Conservation (phyloP, 1,140 invertebrate species). For the Drusus annulatus region DNA sequence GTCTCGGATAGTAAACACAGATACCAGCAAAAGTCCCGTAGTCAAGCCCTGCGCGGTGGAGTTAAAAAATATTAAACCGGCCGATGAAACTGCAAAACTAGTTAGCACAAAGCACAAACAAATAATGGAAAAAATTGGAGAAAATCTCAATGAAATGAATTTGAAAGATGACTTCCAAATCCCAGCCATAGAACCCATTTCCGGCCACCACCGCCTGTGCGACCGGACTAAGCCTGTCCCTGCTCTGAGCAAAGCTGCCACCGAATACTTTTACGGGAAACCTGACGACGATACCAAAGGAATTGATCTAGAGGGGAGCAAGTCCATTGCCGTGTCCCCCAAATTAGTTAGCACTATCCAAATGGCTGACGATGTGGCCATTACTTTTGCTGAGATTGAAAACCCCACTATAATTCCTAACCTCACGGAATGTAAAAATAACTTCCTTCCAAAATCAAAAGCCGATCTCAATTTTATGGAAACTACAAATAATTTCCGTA, state of each 20-base stretch:
- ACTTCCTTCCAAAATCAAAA: constrained; percentile 40
- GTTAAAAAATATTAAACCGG: constrained; percentile 29
- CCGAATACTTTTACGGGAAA: constrained; percentile 60
- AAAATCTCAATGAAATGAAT: constrained; percentile 63
- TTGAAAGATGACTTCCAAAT: constrained; percentile 61
- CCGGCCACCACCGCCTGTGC: constrained; percentile 75
- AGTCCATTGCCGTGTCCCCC: constrained; percentile 30
- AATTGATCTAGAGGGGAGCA: constrained; percentile 54
- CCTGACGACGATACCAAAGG: constrained; percentile 61
- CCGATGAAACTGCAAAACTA: constrained; percentile 49
- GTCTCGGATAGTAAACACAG: not conserved
- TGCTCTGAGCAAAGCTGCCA: constrained; percentile 65
- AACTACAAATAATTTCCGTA: constrained; percentile 52
- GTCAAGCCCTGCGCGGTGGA: not conserved
- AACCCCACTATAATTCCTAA: constrained; percentile 52
- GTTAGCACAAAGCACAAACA: constrained; percentile 60
- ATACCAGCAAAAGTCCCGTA: constrained; percentile 4
- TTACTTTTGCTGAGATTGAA: constrained; percentile 55
- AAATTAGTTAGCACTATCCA: constrained; percentile 33
- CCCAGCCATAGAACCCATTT: constrained; percentile 70
- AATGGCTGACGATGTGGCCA: constrained; percentile 37
- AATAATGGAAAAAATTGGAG: constrained; percentile 60
- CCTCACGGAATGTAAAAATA: constrained; percentile 47
- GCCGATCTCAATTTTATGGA: constrained; percentile 52
- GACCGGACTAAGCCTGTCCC: constrained; percentile 69